Evolutionary conservation across 2,797 vertebrate species (phyloP).

Genomic region (Sebastes nivosus): DNA sequence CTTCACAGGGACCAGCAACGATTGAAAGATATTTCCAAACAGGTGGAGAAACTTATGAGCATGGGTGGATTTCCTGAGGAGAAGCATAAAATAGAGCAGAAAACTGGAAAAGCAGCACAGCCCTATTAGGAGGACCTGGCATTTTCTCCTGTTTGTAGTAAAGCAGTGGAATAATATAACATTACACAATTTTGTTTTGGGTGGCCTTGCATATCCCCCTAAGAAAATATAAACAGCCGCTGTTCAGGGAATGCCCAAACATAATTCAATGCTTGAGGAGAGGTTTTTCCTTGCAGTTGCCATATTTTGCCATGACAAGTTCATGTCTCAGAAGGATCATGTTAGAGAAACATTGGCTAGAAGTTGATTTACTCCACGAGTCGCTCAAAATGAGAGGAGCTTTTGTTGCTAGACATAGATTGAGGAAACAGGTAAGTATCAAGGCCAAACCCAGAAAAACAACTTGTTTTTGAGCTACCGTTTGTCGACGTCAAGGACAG

Average conservation of each 20-base stretch:
- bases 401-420: slow-evolving; percentile 67
- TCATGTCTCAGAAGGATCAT: slow-evolving; percentile 72
- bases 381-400: slow-evolving; percentile 58
- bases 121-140: slow-evolving; percentile 65
- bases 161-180: slow-evolving; percentile 80
- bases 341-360: slow-evolving; percentile 56
- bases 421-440: slow-evolving; percentile 76
- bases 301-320: slow-evolving; percentile 74
- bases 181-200: slow-evolving; percentile 82
- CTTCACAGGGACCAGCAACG: slow-evolving; percentile 72
- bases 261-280: slow-evolving; percentile 74
- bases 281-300: slow-evolving; percentile 66
- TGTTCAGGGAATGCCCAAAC: slow-evolving; percentile 72
- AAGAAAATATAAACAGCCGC: slow-evolving; percentile 74
- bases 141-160: slow-evolving; percentile 75
- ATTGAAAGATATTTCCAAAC: slow-evolving; percentile 80
- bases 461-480: slow-evolving; percentile 54
- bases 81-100: slow-evolving; percentile 76
- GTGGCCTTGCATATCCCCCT: slow-evolving; percentile 77
- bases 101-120: slow-evolving; percentile 70
- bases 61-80: slow-evolving; percentile 80
- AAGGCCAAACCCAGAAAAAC: slow-evolving; percentile 63
- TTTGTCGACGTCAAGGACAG: slow-evolving; percentile 59
- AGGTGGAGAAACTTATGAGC: slow-evolving; percentile 83
- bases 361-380: slow-evolving; percentile 71